A percentile compares a stretch with the other conserved stretches of the same genome.
Conservation (phyloP, 2,113 vertebrate genomes). For the Microcebus lehilahytsara region DNA sequence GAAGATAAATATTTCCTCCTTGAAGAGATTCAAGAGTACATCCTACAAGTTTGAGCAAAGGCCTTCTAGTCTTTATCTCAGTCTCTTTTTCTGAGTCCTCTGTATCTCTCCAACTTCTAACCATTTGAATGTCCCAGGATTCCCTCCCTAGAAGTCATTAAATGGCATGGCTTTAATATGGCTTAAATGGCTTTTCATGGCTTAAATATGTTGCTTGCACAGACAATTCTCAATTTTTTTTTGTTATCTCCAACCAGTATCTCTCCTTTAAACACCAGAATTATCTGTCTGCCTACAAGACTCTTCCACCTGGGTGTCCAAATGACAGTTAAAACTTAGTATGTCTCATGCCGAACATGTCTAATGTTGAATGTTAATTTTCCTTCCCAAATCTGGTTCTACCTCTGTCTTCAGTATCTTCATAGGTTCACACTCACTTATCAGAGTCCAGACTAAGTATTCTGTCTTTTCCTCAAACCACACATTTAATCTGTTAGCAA, state of each 20-base stretch:
- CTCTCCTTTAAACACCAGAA: background rate
- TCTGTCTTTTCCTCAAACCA: background rate
- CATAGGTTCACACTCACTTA: background rate
- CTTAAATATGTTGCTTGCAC: background rate
- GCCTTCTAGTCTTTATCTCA: background rate
- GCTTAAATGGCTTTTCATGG: too few species aligned
- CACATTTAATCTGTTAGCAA: background rate
- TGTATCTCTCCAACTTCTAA: background rate
- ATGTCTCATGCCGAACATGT: background rate
- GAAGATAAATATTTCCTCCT: background rate
- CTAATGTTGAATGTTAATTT: background rate
- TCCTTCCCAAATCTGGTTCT: background rate
- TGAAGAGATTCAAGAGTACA: background rate
- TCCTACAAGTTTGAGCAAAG: background rate
- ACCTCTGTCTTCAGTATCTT: background rate
- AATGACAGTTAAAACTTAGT: background rate
- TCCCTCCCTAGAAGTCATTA: background rate
- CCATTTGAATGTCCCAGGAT: accelerated
- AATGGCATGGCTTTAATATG: background rate
- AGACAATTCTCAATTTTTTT: background rate
- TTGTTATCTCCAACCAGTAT: background rate
- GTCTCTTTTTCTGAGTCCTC: background rate
- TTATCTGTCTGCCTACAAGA: background rate
- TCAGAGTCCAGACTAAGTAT: background rate
- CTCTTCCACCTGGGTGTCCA: background rate